Evolutionary conservation across 2,888 invertebrate species (phyloP).

Genomic region (Drosophila austrosaltans): DNA sequence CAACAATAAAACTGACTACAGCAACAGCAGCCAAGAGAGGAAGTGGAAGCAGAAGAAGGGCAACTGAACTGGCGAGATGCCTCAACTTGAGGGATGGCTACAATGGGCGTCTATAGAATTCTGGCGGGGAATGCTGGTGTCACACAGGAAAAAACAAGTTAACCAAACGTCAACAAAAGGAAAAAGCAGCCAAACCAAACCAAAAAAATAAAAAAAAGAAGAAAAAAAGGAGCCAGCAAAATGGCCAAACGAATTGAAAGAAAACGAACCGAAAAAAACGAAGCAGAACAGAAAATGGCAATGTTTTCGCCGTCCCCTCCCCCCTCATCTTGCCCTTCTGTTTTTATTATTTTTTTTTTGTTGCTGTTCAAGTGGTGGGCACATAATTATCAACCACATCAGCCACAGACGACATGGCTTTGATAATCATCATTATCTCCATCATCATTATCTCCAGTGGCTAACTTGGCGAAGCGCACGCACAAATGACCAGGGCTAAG

Average conservation of each 20-base stretch:
- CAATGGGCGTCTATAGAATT: not conserved
- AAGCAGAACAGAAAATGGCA: not conserved
- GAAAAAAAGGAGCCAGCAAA: slow-evolving; percentile 13
- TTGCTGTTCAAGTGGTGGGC: slow-evolving; percentile 38
- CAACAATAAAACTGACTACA: slow-evolving; percentile 72
- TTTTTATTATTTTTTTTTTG: not conserved
- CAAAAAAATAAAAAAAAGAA: slow-evolving; percentile 37
- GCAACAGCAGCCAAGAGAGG: slow-evolving; percentile 35
- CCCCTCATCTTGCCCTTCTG: not conserved
- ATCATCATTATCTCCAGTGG: slow-evolving; percentile 4
- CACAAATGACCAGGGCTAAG: not conserved
- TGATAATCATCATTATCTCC: slow-evolving; percentile 64
- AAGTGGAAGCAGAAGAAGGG: slow-evolving; percentile 4
- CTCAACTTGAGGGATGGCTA: too few relatives aligned
- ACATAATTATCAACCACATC: slow-evolving; percentile 78
- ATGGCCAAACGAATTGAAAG: slow-evolving; percentile 11
- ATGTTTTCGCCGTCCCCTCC: not conserved
- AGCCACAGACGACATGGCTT: slow-evolving; percentile 65
- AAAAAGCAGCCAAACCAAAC: slow-evolving; percentile 54
- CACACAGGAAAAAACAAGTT: slow-evolving; percentile 76
- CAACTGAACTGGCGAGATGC: not conserved
- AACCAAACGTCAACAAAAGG: slow-evolving; percentile 71
- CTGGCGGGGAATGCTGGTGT: slow-evolving; percentile 1
- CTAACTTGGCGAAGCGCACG: slow-evolving; percentile 16
- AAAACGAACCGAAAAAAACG: slow-evolving; percentile 11